Evolutionary conservation across 2,888 invertebrate species (phyloP).

Genomic region (Subacronicta megacephala): DNA sequence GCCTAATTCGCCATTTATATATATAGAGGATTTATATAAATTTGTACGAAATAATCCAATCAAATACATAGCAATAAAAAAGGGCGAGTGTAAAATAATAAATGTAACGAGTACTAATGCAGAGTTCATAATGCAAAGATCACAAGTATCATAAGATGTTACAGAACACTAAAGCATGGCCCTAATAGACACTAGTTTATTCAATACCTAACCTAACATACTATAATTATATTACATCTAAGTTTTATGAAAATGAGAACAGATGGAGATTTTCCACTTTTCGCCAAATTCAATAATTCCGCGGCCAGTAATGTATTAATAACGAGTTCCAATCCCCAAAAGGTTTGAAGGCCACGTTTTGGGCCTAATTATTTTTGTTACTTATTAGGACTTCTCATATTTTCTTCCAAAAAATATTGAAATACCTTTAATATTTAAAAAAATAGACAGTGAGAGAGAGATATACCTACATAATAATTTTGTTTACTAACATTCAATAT

Average conservation of each 20-base stretch:
- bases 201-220: constrained; percentile 50
- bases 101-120: constrained; percentile 37
- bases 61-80: constrained; percentile 32
- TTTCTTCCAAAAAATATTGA: no score
- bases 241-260: constrained; percentile 33
- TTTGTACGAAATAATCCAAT: constrained; percentile 6
- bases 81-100: constrained; percentile 46
- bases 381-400: no score
- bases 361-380: no score
- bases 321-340: no score
- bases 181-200: constrained; percentile 59
- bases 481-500: neutral
- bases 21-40: constrained; percentile 19
- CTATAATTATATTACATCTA: constrained; percentile 28
- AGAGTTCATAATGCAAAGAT: constrained; percentile 59
- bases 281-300: no score
- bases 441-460: no score
- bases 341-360: no score
- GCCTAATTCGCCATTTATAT: constrained; percentile 9
- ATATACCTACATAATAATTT: no score
- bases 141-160: constrained; percentile 71
- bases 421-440: no score
- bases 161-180: constrained; percentile 74
- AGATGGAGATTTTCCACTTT: constrained; percentile 1
- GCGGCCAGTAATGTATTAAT: no score